Conservation (phyloP, 2,113 vertebrate genomes). For the Myiagra hebetior region DNA sequence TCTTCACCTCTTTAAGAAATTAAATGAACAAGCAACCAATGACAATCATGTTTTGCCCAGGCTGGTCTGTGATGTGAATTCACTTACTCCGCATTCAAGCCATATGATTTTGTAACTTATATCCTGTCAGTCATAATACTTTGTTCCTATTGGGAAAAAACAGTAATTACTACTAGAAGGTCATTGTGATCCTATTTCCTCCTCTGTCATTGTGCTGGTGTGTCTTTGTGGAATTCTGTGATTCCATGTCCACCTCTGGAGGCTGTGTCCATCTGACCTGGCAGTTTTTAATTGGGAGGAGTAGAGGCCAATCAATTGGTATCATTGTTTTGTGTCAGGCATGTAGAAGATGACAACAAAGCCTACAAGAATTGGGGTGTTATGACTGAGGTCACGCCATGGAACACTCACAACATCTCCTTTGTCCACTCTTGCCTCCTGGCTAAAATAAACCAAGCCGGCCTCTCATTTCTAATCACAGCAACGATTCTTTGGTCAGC, state of each 20-base stretch:
- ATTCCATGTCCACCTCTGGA: no score
- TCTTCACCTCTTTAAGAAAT: background rate
- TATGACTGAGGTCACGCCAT: background rate
- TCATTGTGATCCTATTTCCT: background rate
- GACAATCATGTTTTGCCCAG: no score
- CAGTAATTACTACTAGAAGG: background rate
- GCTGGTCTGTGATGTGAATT: background rate
- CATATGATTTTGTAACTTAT: background rate
- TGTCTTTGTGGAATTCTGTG: background rate
- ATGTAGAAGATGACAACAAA: background rate
- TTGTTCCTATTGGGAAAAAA: background rate
- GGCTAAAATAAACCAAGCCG: rapidly evolving
- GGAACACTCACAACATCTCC: background rate
- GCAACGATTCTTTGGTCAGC: background rate
- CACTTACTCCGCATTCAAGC: background rate
- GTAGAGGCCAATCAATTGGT: background rate
- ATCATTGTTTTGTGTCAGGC: background rate
- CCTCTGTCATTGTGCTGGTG: rapidly evolving
- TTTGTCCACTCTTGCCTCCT: background rate
- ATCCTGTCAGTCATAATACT: background rate
- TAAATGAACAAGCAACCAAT: background rate
- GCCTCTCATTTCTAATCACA: background rate
- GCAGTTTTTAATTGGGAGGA: no score
- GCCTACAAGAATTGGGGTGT: background rate
- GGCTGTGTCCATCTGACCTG: background rate